Evolutionary conservation across 2,113 vertebrate species (phyloP).

Genomic region (Gasterosteus nipponicus): DNA sequence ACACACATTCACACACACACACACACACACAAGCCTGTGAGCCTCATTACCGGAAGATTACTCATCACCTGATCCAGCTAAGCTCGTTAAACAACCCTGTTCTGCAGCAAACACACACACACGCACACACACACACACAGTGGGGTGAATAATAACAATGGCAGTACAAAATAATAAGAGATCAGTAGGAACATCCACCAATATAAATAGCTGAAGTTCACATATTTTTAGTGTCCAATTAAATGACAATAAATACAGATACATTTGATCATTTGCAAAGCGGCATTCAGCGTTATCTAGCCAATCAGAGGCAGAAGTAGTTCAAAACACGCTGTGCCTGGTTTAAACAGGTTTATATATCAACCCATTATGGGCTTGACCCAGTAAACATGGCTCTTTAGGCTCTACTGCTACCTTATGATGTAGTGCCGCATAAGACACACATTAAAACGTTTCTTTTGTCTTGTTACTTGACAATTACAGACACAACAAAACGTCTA

Average conservation of each 20-base stretch:
- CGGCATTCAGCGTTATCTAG: background rate
- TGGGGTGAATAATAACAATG: conserved; percentile 24
- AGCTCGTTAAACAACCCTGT: conserved; percentile 63
- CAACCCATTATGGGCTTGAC: background rate
- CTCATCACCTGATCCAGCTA: conserved; percentile 61
- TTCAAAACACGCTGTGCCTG: background rate
- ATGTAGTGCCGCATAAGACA: background rate
- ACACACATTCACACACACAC: conserved; percentile 10
- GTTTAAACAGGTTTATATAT: background rate
- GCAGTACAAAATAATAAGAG: background rate
- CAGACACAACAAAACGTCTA: background rate
- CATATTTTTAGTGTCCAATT: background rate
- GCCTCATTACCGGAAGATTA: conserved; percentile 62
- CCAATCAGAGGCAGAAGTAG: conserved; percentile 1
- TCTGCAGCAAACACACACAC: conserved; percentile 14
- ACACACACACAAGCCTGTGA: conserved; percentile 29
- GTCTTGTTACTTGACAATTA: background rate
- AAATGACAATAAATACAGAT: background rate
- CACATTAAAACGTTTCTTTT: background rate
- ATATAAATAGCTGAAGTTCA: conserved; percentile 7
- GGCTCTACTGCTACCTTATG: background rate
- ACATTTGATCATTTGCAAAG: background rate
- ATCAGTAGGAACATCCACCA: conserved; percentile 9
- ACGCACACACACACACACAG: conserved; percentile 1
- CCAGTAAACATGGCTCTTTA: background rate